phyloP scores from a whole-genome alignment of 2,113 vertebrate species.

The Crypturellus undulatus region DNA sequence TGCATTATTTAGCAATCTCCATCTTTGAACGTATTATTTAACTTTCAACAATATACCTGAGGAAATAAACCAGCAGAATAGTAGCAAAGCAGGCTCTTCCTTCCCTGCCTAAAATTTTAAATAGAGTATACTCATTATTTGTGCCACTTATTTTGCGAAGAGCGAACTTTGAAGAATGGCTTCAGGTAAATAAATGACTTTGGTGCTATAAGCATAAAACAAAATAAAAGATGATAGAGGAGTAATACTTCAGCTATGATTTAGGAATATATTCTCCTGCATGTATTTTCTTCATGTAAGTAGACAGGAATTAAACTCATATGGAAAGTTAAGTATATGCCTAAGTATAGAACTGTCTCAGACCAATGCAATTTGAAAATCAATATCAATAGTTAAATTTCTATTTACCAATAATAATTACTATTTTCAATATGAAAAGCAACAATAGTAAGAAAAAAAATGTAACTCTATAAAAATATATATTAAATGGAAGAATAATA shows the following conservation, averaged over 20 bases:
- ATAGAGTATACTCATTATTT: background rate
- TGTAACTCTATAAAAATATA: background rate
- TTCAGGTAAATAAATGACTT: background rate
- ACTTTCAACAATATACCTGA: background rate
- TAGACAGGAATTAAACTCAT: background rate
- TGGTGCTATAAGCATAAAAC: background rate
- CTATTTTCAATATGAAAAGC: background rate
- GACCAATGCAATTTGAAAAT: background rate
- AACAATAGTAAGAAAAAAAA: background rate
- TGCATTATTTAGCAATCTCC: constrained; percentile 6
- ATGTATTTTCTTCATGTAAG: background rate
- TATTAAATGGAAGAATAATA: background rate
- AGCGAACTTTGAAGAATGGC: background rate
- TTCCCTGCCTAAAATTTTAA: background rate
- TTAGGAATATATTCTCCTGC: background rate
- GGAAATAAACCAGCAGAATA: background rate
- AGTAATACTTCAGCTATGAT: background rate
- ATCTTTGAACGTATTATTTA: constrained; percentile 9
- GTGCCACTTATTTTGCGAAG: background rate
- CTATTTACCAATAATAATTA: background rate
- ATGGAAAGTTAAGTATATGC: background rate
- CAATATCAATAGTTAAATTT: background rate
- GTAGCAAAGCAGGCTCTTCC: background rate
- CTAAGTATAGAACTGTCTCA: background rate
- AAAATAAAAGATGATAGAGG: background rate